A percentile compares a stretch with the other conserved stretches of the same genome.
Conservation (phyloP, 2,113 vertebrate species). For the Sorex fumeus region DNA sequence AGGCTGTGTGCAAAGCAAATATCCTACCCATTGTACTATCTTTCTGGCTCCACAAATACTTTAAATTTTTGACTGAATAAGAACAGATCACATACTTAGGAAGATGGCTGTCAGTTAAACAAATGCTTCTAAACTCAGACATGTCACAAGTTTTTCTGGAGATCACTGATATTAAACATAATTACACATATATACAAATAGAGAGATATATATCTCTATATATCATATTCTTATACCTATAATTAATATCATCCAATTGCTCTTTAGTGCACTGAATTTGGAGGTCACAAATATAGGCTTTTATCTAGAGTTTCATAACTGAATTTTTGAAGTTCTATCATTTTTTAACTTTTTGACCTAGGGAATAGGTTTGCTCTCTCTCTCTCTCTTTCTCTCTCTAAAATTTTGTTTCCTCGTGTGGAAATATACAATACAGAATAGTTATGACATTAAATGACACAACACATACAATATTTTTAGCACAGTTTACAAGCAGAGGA, state of each 20-base stretch:
- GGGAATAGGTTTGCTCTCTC: slow-evolving; percentile 11
- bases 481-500: not conserved
- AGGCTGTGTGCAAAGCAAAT: too few species aligned
- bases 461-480: not conserved
- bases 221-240: not conserved
- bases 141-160: slow-evolving; percentile 33
- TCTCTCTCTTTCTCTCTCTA: not conserved
- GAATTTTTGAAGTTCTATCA: not conserved
- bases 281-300: not conserved
- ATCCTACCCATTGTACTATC: too few species aligned
- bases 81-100: slow-evolving; percentile 1
- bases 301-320: not conserved
- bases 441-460: not conserved
- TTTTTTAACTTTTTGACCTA: slow-evolving; percentile 11
- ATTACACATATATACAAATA: not conserved
- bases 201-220: not conserved
- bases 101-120: not conserved
- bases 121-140: slow-evolving; percentile 10
- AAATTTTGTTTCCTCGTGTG: slow-evolving; percentile 30
- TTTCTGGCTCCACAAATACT: not conserved
- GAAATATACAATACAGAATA: not conserved
- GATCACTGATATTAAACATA: not conserved
- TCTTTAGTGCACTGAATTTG: not conserved
- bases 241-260: not conserved
- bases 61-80: not conserved